Evolutionary conservation across 92 coral and sea anemone genomes (phyloP).

Genomic region (Epizoanthus illoricatus): DNA sequence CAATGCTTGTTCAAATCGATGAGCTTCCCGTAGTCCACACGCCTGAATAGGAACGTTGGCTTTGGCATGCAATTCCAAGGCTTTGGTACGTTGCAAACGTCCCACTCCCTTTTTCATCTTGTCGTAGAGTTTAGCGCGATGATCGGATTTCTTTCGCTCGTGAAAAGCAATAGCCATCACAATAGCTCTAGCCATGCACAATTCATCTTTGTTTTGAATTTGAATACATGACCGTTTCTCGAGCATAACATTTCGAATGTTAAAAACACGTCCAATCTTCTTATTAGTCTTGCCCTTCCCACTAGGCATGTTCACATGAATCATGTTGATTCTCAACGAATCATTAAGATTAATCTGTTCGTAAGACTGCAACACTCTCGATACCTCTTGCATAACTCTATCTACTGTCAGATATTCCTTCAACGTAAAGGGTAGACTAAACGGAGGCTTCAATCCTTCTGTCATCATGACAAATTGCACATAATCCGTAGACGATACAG

Average conservation of each 20-base stretch:
- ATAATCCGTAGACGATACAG: not conserved
- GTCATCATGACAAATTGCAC: slow-evolving; percentile 8
- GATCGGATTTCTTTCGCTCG: not conserved
- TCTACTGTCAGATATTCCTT: not conserved
- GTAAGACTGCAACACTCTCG: not conserved
- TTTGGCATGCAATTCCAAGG: slow-evolving; percentile 18
- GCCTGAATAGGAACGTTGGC: not conserved
- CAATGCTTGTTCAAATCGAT: not conserved
- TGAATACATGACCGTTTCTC: not conserved
- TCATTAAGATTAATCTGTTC: not conserved
- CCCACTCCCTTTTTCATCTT: not conserved
- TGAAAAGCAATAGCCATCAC: not conserved
- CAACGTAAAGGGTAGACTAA: not conserved
- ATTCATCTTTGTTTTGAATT: not conserved
- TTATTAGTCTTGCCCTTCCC: not conserved
- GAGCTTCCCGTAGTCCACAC: not conserved
- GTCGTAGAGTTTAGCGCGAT: not conserved
- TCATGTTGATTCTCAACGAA: not conserved
- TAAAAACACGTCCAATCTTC: not conserved
- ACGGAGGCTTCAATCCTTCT: too few species aligned
- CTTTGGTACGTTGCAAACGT: not conserved
- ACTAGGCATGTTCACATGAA: not conserved
- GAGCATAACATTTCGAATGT: not conserved
- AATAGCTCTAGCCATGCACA: slow-evolving; percentile 11
- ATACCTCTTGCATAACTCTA: not conserved